A percentile compares a stretch with the other conserved stretches of the same genome.
Evolutionary conservation across 1,140 invertebrate genomes (phyloP).

Genomic region (Leptinotarsa defecta): DNA sequence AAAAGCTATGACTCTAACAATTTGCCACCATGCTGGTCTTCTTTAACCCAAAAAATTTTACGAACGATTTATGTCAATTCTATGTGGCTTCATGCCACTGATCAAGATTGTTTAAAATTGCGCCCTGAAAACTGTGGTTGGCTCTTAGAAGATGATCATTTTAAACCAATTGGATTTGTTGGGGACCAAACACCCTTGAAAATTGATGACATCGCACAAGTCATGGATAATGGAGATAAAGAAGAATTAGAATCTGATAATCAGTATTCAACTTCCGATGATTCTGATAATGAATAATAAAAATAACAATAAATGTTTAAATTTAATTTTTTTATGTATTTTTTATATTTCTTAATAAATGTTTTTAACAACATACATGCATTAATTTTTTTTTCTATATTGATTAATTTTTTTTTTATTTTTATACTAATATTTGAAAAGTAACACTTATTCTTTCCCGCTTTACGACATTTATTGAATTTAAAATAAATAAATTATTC

Average conservation of each 20-base stretch:
- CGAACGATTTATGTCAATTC: conserved; percentile 17
- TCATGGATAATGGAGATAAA: conserved; percentile 17
- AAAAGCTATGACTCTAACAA: conserved; percentile 21
- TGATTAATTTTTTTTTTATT: conserved; percentile 5
- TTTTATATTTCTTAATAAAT: conserved; percentile 12
- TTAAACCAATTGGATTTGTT: conserved; percentile 27
- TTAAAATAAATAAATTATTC: conserved; percentile 17
- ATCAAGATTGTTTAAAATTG: conserved; percentile 20
- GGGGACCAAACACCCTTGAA: conserved; percentile 20
- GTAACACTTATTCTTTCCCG: conserved; percentile 16
- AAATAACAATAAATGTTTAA: conserved; percentile 18
- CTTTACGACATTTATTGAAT: conserved; percentile 13
- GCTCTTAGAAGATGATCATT: conserved; percentile 23
- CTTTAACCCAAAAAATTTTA: conserved; percentile 19
- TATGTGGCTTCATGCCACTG: conserved; percentile 27
- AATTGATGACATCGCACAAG: conserved; percentile 22
- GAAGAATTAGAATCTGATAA: conserved; percentile 18
- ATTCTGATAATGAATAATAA: conserved; percentile 15
- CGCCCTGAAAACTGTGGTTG: conserved; percentile 27
- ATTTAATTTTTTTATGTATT: conserved; percentile 17
- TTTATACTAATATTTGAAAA: conserved; percentile 5
- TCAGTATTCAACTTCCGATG: conserved; percentile 15
- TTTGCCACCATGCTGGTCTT: conserved; percentile 16
- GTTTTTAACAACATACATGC: conserved; percentile 13
- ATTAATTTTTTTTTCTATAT: conserved; percentile 18